Conservation (phyloP, 2,113 vertebrate genomes). For the Dipodomys ordii region DNA sequence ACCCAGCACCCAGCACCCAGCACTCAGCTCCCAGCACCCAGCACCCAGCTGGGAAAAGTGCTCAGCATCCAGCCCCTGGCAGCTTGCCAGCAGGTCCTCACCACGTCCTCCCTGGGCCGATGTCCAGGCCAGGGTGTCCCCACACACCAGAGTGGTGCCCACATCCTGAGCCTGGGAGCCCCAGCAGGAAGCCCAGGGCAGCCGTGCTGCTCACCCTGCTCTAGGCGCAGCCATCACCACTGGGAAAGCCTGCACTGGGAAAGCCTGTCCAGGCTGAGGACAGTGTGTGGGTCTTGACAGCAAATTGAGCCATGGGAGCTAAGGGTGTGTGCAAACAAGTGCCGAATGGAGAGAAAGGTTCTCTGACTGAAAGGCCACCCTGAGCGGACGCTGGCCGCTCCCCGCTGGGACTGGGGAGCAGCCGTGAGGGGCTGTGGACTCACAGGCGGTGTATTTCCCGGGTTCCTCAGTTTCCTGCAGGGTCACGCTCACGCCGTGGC, state of each 20-base stretch:
- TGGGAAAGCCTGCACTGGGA: neutral
- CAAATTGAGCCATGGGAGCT: too few species aligned
- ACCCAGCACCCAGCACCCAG: too few species aligned
- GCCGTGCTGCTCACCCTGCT: neutral
- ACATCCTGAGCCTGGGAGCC: neutral
- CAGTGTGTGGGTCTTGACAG: neutral
- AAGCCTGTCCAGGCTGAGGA: neutral
- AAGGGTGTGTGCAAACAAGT: neutral
- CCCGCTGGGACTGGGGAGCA: neutral
- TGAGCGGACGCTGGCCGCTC: neutral
- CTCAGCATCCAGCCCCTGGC: too few species aligned
- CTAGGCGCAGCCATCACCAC: neutral
- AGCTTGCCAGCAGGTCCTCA: too few species aligned
- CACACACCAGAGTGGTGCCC: neutral
- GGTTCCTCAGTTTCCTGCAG: neutral
- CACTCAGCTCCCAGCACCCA: too few species aligned
- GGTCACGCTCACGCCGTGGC: neutral
- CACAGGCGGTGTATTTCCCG: neutral
- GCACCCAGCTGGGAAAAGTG: too few species aligned
- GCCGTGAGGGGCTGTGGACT: neutral
- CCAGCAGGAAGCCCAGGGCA: rapidly evolving
- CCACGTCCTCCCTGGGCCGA: too few species aligned
- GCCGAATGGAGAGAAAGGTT: neutral
- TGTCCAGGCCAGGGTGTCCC: neutral
- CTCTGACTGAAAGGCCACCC: neutral